phyloP scores from a whole-genome alignment of 1,140 invertebrate genomes.

The Scylla paramamosain region DNA sequence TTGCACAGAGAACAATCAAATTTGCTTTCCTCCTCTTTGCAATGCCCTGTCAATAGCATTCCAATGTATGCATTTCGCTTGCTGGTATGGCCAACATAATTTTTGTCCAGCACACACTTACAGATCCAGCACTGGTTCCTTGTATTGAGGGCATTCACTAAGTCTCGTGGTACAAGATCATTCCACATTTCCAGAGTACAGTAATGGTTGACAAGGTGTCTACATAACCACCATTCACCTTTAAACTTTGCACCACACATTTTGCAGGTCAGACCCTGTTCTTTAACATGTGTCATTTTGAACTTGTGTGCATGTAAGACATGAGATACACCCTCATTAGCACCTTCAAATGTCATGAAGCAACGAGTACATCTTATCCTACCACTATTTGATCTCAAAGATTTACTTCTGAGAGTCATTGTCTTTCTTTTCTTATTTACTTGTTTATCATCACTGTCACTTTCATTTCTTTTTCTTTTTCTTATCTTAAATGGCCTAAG shows the following conservation, averaged over 20 bases:
- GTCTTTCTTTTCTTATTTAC: not conserved
- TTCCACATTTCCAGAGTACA: slow-evolving; percentile 61
- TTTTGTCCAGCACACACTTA: slow-evolving; percentile 54
- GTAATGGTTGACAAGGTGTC: slow-evolving; percentile 61
- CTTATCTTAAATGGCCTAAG: slow-evolving; percentile 32
- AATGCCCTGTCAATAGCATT: slow-evolving; percentile 13
- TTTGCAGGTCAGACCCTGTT: not conserved
- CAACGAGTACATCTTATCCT: slow-evolving; percentile 41
- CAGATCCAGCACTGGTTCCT: slow-evolving; percentile 69
- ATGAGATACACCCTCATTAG: slow-evolving; percentile 34
- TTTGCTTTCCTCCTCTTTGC: not conserved
- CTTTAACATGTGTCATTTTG: not conserved
- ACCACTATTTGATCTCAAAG: not conserved
- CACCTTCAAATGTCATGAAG: slow-evolving; percentile 28
- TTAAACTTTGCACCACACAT: slow-evolving; percentile 60
- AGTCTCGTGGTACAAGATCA: slow-evolving; percentile 57
- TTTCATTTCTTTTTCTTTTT: not conserved
- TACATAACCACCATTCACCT: slow-evolving; percentile 63
- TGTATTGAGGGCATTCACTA: slow-evolving; percentile 29
- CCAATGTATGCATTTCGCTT: slow-evolving; percentile 60
- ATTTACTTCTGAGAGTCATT: not conserved
- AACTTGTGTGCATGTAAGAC: slow-evolving; percentile 54
- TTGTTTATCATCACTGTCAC: not conserved
- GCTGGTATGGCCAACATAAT: slow-evolving; percentile 46
- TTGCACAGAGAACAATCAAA: slow-evolving; percentile 54